Base-by-base conservation (phyloP, 2,888 invertebrate genomes). In the Malachius bipustulatus region DNA sequence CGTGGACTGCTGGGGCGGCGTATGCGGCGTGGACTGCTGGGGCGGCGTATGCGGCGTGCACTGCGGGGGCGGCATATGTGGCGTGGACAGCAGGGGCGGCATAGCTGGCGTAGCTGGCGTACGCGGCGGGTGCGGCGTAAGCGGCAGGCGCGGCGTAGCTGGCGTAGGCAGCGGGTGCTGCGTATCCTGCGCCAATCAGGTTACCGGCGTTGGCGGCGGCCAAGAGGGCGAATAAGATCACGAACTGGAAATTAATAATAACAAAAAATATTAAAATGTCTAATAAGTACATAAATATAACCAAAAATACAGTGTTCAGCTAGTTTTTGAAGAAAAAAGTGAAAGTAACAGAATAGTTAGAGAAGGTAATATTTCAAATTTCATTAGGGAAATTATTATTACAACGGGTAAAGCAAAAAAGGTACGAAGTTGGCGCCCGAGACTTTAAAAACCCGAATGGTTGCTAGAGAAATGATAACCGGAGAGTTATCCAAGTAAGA, bases 141-240 rank as follows among this genome's bases (percentile, higher is more conserved):
- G 38, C 35, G 14, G 36, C 14, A 14, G 43, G 43, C 11, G 42
- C 41, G 15, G 37, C 37, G 32, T 45, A 44, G 9, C 39, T 11
- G 34, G 37, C 13, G n/a, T n/a, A n/a, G n/a, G n/a, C n/a, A 15
- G 36, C 40, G 32, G 43, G 43, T 16, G 39, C 35, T 12, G 37
- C 37, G 19, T 38, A 38, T 13, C 13, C 26, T 16, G 12, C 30
- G 14, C 36, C 36, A 26, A 40, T 37, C 16, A 39, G 34, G 28
- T 32, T 36, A 12, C 44, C 44, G 28, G 44, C 44, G 11, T 41
- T 39, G n/a, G 39, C 43, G 12, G 19, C 38, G 16, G 43, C 38
- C 41, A 43, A 39, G 30, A 36, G 19, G 39, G 41, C 39, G 36
- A 39, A 41, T 13, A 45, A 33, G 10, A 43, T 38, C 16, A 41